These are phyloP conservation scores for Ctena decussata DNA, from an alignment of 2,888 invertebrate species.

Conservation along the genomic window DNA sequence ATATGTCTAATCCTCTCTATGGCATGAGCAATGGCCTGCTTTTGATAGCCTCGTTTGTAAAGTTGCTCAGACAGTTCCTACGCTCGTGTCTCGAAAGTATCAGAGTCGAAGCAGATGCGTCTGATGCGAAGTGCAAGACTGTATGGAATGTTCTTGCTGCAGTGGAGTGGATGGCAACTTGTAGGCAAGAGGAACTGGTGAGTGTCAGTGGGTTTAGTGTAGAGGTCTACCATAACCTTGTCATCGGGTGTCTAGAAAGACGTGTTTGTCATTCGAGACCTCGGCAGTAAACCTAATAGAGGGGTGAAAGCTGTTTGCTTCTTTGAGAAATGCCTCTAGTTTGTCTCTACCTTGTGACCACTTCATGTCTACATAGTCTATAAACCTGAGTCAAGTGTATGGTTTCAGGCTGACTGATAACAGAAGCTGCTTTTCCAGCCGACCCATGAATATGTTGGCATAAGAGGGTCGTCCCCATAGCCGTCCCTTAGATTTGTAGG, in stretches of 20 bases:
- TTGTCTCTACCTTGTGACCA: constrained; percentile 2
- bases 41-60: not conserved
- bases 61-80: constrained; percentile 3
- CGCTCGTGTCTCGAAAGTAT: not conserved
- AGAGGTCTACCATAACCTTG: no score
- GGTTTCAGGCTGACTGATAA: no score
- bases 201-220: constrained; percentile 26
- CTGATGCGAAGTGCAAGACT: constrained; percentile 13
- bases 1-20: no score
- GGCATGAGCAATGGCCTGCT: no score
- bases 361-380: constrained; percentile 51
- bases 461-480: constrained; percentile 54
- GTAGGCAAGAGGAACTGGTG: constrained; percentile 9
- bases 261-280: no score
- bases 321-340: not conserved
- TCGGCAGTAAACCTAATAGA: no score
- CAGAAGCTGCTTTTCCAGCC: no score
- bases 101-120: not conserved
- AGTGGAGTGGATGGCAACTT: no score
- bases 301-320: constrained; percentile 2
- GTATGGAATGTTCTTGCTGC: no score
- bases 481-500: constrained; percentile 14
- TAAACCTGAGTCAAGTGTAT: constrained; percentile 49
- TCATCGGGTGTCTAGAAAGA: no score
- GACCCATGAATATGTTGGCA: no score